Conservation (phyloP, 2,797 vertebrate species). For the Salarias fasciatus region DNA sequence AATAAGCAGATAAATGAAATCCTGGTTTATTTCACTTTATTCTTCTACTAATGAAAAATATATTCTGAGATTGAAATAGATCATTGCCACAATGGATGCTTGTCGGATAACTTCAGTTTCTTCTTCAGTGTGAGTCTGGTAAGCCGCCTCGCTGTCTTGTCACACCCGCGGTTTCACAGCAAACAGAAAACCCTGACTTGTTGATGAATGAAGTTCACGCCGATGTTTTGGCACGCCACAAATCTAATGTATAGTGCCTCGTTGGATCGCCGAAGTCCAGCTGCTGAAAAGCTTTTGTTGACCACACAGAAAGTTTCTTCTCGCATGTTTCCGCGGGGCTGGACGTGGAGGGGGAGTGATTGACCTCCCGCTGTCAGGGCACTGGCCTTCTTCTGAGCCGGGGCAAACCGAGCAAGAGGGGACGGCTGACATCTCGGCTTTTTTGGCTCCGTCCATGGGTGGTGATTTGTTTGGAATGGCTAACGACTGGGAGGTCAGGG, state of each 20-base stretch:
- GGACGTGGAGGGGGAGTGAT: slow-evolving; percentile 24
- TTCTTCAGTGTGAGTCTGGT: slow-evolving; percentile 2
- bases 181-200: slow-evolving; percentile 50
- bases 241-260: slow-evolving; percentile 52
- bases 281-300: slow-evolving; percentile 65
- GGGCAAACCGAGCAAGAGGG: slow-evolving; percentile 53
- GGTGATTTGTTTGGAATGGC: slow-evolving; percentile 72
- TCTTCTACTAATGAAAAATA: no score
- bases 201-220: slow-evolving; percentile 49
- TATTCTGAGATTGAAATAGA: no score
- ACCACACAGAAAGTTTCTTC: slow-evolving; percentile 67
- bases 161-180: slow-evolving; percentile 20
- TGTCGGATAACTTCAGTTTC: no score
- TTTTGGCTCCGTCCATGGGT: slow-evolving; percentile 61
- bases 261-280: slow-evolving; percentile 49
- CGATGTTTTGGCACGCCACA: slow-evolving; percentile 59
- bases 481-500: slow-evolving; percentile 62
- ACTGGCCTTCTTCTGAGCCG: slow-evolving; percentile 65
- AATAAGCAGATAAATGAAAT: no score
- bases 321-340: slow-evolving; percentile 49
- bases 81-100: no score
- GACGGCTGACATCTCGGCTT: slow-evolving; percentile 63
- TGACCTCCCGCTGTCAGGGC: slow-evolving; percentile 64
- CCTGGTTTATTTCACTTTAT: no score
- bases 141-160: background rate